Evolutionary conservation across 2,888 invertebrate genomes (phyloP).

Genomic region (Vesta saturnalis): DNA sequence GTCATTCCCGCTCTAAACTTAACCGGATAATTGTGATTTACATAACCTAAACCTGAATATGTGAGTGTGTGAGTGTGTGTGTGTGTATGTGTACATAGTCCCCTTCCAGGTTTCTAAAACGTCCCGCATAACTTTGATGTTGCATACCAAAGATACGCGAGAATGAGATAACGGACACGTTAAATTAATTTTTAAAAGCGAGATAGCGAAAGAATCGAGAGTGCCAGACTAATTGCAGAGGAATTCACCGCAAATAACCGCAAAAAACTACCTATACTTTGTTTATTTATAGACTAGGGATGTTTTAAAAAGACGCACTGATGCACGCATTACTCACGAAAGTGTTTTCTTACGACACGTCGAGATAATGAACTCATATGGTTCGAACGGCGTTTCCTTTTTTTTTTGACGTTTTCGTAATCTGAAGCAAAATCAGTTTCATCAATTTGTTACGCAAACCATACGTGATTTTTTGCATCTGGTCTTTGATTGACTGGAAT

Average conservation of each 20-base stretch:
- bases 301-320: conserved; percentile 34
- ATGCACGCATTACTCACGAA: conserved; percentile 28
- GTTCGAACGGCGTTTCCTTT: no score
- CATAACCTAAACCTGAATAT: conserved; percentile 48
- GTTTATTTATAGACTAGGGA: conserved; percentile 42
- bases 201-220: conserved; percentile 21
- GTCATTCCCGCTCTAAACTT: conserved; percentile 39
- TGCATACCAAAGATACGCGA: conserved; percentile 40
- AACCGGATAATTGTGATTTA: conserved; percentile 42
- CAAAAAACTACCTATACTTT: conserved; percentile 38
- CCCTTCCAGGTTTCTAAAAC: conserved; percentile 42
- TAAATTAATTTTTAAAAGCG: conserved; percentile 13
- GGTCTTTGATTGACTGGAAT: neutral
- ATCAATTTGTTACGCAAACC: no score
- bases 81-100: neutral
- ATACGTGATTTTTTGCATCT: neutral
- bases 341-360: conserved; percentile 10
- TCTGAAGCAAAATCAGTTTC: no score
- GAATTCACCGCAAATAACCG: conserved; percentile 49
- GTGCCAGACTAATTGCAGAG: conserved; percentile 50
- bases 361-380: conserved; percentile 11
- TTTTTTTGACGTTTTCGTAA: no score
- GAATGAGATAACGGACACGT: conserved; percentile 21
- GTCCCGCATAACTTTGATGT: conserved; percentile 40
- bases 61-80: no score